phyloP scores from a whole-genome alignment of 1,140 invertebrate species.

The Micrasema minimum region DNA sequence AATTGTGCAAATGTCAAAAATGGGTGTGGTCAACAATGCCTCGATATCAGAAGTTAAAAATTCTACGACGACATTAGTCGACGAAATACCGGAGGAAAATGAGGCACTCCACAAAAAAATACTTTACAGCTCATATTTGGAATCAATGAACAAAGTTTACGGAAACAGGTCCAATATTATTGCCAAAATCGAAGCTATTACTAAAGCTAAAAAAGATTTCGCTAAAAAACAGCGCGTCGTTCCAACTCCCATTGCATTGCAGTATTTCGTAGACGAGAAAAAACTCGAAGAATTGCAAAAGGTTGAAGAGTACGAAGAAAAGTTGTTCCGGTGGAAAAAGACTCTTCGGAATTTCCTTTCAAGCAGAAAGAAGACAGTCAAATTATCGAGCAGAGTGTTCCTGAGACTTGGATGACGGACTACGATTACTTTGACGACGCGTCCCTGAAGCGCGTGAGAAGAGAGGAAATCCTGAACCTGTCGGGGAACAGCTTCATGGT shows the following conservation, averaged over 20 bases:
- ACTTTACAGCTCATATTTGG: constrained; percentile 60
- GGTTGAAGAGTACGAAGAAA: constrained; percentile 53
- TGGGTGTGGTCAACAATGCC: not conserved
- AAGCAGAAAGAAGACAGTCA: constrained; percentile 36
- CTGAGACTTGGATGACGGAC: constrained; percentile 71
- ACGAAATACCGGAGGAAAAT: constrained; percentile 30
- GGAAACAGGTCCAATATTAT: constrained; percentile 63
- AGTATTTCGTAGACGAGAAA: constrained; percentile 56
- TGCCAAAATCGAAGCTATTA: constrained; percentile 58
- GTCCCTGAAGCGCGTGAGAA: constrained; percentile 33
- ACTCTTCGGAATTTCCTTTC: constrained; percentile 56
- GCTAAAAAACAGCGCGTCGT: constrained; percentile 54
- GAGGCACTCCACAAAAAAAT: constrained; percentile 58
- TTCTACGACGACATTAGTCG: constrained; percentile 28
- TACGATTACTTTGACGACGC: constrained; percentile 72
- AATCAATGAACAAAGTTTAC: constrained; percentile 58
- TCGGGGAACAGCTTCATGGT: too few species aligned
- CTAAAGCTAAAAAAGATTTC: constrained; percentile 53
- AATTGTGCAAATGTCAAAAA: too few species aligned
- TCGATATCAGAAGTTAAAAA: not conserved
- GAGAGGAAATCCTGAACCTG: too few species aligned
- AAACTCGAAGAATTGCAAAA: not conserved
- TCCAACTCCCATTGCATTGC: constrained; percentile 58
- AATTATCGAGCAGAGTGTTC: constrained; percentile 43
- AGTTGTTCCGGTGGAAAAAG: constrained; percentile 25